Base-by-base conservation (phyloP, 2,888 invertebrate genomes). In the Neoaliturus tenellus region DNA sequence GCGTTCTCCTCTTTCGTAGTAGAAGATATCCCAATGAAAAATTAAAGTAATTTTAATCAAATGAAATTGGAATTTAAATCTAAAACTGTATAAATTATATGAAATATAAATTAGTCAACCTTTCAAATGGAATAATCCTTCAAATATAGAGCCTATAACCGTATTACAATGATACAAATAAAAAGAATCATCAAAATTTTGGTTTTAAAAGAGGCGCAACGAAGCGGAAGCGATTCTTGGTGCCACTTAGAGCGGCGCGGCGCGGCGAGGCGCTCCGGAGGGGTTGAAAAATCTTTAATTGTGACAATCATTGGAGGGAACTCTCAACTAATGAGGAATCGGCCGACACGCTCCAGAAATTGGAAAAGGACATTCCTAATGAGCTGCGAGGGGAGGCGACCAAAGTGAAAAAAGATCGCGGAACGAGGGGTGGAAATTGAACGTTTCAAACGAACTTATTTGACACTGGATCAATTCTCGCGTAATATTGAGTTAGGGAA, bases 231-330 rank as follows among this genome's bases (percentile, higher is more conserved):
- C 80, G 69, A 51, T 35, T 33, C 55, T 82, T 39, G 82, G 23
- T 55, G 69, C 39, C 69, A 51, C 73, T 48, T 48, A 73, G 48
- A 51, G 73, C 25, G 12, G 44, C n/a, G n/a, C n/a, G n/a, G n/a
- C n/a, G n/a, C n/a, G n/a, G n/a, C n/a, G n/a, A n/a, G n/a, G n/a
- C 28, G 75, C 23, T 39, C 23, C 75, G 71, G 78, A 69, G 51
- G 69, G 83, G 83, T 12, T 83, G 83, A 83, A 83, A 83, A 83
- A 83, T 83, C 81, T 83, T 83, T 83, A 83, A 83, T 83, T 83
- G 83, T 83, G 83, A 83, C 83, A 83, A 83, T 83, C 83, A 83
- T 58, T 69, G 83, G 55, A 82, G 83, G 83, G 83, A 35, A 69
- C 83, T 83, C 55, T 62, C 80, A 73, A 83, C 83, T 83, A 83